These are phyloP conservation scores for Dexiosoma caninum DNA, from an alignment of 2,888 invertebrate species.

Conservation along the genomic window DNA sequence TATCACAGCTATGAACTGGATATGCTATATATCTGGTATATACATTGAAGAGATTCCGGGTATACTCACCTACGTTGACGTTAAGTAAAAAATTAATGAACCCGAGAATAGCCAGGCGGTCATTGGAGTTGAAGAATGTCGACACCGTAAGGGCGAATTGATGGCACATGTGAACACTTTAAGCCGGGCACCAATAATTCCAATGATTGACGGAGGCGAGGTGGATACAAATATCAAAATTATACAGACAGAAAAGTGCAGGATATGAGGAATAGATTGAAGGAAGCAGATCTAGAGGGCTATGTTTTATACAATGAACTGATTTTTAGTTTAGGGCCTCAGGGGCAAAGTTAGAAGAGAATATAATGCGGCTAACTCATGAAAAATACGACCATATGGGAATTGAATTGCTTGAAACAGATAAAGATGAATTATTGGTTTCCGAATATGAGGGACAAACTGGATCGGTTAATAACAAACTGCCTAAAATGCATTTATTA, in stretches of 20 bases:
- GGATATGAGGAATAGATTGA: too few species aligned
- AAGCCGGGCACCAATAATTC: not conserved
- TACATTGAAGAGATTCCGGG: not conserved
- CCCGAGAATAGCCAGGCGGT: not conserved
- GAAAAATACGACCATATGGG: not conserved
- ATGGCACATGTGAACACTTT: not conserved
- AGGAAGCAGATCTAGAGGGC: too few species aligned
- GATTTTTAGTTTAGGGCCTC: too few species aligned
- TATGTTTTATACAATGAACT: too few species aligned
- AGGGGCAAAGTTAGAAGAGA: not conserved
- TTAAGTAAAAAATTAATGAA: not conserved
- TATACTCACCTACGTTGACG: not conserved
- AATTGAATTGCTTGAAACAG: not conserved
- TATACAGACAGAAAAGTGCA: too few species aligned
- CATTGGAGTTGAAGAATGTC: not conserved
- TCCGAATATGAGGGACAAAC: not conserved
- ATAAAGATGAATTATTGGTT: constrained; percentile 2
- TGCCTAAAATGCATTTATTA: constrained; percentile 8
- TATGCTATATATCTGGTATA: too few species aligned
- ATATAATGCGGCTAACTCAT: not conserved
- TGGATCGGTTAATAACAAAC: not conserved
- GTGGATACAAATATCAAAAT: too few species aligned
- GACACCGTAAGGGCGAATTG: not conserved
- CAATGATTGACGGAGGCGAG: not conserved
- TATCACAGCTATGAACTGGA: not conserved